These are phyloP conservation scores for Lepidochrysops patricia DNA, from an alignment of 2,888 invertebrate genomes.

Conservation along the genomic window DNA sequence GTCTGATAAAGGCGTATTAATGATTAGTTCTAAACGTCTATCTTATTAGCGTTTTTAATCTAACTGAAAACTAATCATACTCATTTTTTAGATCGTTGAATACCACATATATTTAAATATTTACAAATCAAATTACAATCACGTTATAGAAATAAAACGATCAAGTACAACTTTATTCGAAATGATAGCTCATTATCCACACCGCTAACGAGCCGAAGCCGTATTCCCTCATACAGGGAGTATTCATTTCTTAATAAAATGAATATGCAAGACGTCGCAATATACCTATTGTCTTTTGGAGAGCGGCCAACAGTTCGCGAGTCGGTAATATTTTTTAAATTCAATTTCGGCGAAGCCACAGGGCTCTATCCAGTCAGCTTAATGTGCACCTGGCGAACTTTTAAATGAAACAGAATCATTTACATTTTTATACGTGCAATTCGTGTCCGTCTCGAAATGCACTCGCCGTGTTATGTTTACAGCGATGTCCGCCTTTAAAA, in stretches of 20 bases:
- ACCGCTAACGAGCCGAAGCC: slow-evolving; percentile 40
- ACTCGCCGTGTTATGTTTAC: background rate
- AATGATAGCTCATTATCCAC: slow-evolving; percentile 20
- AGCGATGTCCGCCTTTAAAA: background rate
- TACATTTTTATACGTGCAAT: slow-evolving; percentile 21
- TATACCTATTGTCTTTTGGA: slow-evolving; percentile 67
- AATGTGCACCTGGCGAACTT: slow-evolving; percentile 70
- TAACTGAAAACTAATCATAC: too few relatives aligned
- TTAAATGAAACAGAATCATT: slow-evolving; percentile 53
- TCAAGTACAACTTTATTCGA: background rate
- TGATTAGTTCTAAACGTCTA: too few relatives aligned
- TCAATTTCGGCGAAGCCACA: slow-evolving; percentile 71
- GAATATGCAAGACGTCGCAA: slow-evolving; percentile 59
- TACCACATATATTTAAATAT: background rate
- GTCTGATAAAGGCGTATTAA: too few relatives aligned
- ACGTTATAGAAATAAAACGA: background rate
- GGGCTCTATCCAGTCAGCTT: slow-evolving; percentile 62
- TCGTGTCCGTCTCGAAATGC: slow-evolving; percentile 11
- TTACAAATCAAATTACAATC: too few relatives aligned
- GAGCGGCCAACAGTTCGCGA: slow-evolving; percentile 62
- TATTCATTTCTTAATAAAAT: slow-evolving; percentile 66
- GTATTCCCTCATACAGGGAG: slow-evolving; percentile 34
- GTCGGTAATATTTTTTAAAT: slow-evolving; percentile 73
- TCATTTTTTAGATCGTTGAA: too few relatives aligned
- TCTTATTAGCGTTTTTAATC: too few relatives aligned